Conservation (phyloP, 2,113 vertebrate genomes). For the Neodon shergylaensis region DNA sequence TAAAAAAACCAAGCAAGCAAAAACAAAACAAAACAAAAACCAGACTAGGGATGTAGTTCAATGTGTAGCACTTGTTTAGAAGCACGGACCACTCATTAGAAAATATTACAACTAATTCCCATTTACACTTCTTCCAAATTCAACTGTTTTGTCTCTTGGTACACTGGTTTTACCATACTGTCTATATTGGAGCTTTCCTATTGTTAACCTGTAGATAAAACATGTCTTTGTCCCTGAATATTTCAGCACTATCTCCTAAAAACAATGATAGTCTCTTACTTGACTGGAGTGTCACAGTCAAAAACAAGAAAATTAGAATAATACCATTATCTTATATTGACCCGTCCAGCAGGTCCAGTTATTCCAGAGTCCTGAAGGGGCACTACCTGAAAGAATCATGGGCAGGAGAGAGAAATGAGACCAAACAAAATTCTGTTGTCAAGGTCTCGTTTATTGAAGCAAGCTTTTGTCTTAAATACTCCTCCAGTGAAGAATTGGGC, state of each 20-base stretch:
- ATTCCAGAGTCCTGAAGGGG: no score
- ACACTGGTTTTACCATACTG: background rate
- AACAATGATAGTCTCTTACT: slow-evolving; percentile 25
- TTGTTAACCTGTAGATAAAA: slow-evolving; percentile 6
- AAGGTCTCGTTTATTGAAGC: no score
- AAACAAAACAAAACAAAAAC: no score
- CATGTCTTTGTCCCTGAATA: background rate
- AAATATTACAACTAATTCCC: background rate
- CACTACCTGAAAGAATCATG: no score
- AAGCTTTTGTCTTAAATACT: no score
- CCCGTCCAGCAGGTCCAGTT: no score
- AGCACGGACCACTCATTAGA: background rate
- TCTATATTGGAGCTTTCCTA: background rate
- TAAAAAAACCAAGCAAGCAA: background rate
- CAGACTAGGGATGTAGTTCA: background rate
- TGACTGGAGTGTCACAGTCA: background rate
- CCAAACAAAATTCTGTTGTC: no score
- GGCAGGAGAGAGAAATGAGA: no score
- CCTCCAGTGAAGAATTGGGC: no score
- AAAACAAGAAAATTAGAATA: slow-evolving; percentile 55
- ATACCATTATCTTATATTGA: slow-evolving; percentile 10
- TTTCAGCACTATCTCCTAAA: slow-evolving; percentile 28
- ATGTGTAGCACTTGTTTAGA: background rate
- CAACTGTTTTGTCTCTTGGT: background rate
- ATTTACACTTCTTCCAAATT: background rate